Percentiles rank a stretch among this genome's conserved stretches.
These are phyloP conservation scores for Apotomis betuletana DNA, from an alignment of 2,888 invertebrate species.

Conservation along the genomic window DNA sequence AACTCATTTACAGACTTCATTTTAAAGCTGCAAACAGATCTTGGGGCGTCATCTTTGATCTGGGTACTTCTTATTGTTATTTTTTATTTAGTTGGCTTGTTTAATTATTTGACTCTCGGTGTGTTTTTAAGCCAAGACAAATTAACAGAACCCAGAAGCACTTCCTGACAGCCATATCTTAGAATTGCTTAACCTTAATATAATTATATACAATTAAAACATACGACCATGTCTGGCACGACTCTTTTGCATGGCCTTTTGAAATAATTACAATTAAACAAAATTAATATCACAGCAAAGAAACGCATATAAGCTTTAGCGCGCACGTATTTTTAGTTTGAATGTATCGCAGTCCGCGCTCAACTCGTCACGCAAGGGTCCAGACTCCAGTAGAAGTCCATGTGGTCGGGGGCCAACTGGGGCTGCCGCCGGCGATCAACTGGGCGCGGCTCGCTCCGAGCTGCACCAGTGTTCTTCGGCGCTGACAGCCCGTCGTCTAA, in stretches of 20 bases:
- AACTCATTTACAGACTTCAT: not conserved
- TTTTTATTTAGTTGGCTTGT: not conserved
- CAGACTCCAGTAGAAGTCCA: slow-evolving; percentile 51
- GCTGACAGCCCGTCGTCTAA: slow-evolving; percentile 50
- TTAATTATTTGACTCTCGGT: not conserved
- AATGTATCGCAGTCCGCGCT: slow-evolving; percentile 33
- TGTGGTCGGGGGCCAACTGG: slow-evolving; percentile 27
- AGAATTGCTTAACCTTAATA: slow-evolving; percentile 55
- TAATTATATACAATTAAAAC: slow-evolving; percentile 65
- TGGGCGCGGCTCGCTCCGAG: not conserved
- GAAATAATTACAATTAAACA: slow-evolving; percentile 63
- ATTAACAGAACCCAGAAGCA: slow-evolving; percentile 4
- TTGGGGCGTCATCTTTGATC: not conserved
- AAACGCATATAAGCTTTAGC: slow-evolving; percentile 60
- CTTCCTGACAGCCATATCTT: slow-evolving; percentile 42
- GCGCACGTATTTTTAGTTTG: slow-evolving; percentile 42
- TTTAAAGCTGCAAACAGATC: not conserved
- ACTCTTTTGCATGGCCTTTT: slow-evolving; percentile 56
- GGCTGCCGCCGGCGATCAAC: slow-evolving; percentile 4
- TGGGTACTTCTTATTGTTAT: not conserved
- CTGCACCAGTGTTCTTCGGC: slow-evolving; percentile 41
- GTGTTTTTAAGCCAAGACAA: not conserved
- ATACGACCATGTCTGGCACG: slow-evolving; percentile 62
- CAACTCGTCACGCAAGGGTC: slow-evolving; percentile 39
- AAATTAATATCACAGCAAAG: slow-evolving; percentile 80